A percentile compares a stretch with the other conserved stretches of the same genome.
These are phyloP conservation scores for Pristiophorus japonicus DNA, from an alignment of 2,113 vertebrate species.

Conservation along the genomic window DNA sequence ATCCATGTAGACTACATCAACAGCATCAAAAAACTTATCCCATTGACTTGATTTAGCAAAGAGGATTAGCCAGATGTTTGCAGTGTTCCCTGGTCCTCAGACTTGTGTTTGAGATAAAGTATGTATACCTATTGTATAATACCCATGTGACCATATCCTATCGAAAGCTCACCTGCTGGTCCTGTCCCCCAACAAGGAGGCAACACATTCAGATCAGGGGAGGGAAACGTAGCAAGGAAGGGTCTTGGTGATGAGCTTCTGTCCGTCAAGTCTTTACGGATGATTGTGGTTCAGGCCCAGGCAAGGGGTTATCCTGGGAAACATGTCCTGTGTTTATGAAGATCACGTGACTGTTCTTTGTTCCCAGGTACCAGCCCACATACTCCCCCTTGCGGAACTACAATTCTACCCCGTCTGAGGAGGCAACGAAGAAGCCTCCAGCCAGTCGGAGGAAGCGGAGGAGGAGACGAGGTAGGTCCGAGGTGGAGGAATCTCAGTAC, in stretches of 20 bases:
- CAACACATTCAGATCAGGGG: background rate
- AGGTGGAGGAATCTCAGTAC: constrained; percentile 57
- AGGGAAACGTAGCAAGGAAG: background rate
- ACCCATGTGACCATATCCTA: background rate
- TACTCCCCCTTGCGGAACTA: background rate
- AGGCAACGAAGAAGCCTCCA: constrained; percentile 45
- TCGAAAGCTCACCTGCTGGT: background rate
- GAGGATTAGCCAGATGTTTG: background rate
- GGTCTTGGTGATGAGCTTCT: background rate
- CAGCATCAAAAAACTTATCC: too few relatives aligned
- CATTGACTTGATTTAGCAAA: background rate
- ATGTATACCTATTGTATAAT: background rate
- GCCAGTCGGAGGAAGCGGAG: constrained; percentile 56
- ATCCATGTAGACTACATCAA: too few relatives aligned
- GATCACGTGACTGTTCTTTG: background rate
- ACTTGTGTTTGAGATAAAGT: background rate
- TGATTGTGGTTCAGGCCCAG: background rate
- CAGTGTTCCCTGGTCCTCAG: background rate
- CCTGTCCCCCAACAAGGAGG: background rate
- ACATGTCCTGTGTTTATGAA: background rate
- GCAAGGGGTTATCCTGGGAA: too few relatives aligned
- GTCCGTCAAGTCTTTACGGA: background rate
- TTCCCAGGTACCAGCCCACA: background rate
- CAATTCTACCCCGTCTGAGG: constrained; percentile 57
- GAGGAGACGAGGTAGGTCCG: constrained; percentile 52